Conservation (phyloP, 1,140 invertebrate genomes). For the Bicyclus anynana region DNA sequence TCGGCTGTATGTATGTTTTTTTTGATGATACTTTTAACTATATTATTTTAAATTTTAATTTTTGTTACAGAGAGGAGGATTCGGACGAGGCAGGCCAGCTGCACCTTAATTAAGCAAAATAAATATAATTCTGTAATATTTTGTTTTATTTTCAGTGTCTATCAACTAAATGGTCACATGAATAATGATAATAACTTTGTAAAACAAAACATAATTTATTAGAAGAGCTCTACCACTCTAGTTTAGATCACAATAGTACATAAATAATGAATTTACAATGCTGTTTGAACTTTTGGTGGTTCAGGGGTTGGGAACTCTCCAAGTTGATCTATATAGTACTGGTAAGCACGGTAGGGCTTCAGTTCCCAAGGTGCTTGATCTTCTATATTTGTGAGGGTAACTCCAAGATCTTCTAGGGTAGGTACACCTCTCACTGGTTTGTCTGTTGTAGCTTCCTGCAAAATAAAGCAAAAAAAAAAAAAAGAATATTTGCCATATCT, state of each 20-base stretch:
- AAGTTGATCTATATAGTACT: constrained; percentile 86
- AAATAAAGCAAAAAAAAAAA: constrained; percentile 21
- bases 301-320: constrained; percentile 84
- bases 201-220: neutral
- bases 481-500: no score
- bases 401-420: constrained; percentile 92
- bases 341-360: constrained; percentile 79
- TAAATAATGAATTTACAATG: neutral
- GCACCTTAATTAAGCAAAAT: constrained; percentile 58
- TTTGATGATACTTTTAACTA: neutral
- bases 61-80: constrained; percentile 73
- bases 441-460: constrained; percentile 88
- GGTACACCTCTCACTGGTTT: constrained; percentile 80
- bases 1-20: neutral
- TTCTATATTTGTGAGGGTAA: constrained; percentile 86
- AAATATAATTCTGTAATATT: constrained; percentile 36
- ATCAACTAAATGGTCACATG: neutral
- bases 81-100: constrained; percentile 70
- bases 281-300: constrained; percentile 74
- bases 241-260: neutral
- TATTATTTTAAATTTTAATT: no score
- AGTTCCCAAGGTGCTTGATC: constrained; percentile 88
- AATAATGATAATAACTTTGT: neutral
- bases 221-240: neutral
- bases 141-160: constrained; percentile 16